Percentiles rank a stretch among this genome's conserved stretches.
phyloP scores from a whole-genome alignment of 2,888 invertebrate species.

The Drosophila koepferae region DNA sequence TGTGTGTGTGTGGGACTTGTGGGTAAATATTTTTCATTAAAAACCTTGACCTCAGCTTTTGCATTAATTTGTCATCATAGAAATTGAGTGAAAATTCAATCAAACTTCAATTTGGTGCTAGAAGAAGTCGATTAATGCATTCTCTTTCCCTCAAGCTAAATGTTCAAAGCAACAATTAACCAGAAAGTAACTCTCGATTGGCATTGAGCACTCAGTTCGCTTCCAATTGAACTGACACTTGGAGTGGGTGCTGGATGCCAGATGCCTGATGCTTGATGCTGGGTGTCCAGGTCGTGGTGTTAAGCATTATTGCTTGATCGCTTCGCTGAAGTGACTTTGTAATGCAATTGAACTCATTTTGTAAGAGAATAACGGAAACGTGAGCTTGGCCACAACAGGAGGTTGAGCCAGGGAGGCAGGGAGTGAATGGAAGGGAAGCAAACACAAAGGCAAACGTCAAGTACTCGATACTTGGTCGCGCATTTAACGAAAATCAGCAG shows the following conservation, averaged over 20 bases:
- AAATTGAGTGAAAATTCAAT: background rate
- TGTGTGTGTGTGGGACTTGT: background rate
- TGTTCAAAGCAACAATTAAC: constrained; percentile 39
- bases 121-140: background rate
- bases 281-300: constrained; percentile 34
- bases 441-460: constrained; percentile 57
- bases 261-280: background rate
- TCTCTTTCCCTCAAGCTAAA: constrained; percentile 3
- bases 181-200: constrained; percentile 36
- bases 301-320: constrained; percentile 58
- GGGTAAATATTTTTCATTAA: background rate
- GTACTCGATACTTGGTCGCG: constrained; percentile 45
- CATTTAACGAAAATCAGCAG: constrained; percentile 58
- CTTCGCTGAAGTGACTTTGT: constrained; percentile 65
- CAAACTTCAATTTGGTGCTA: background rate
- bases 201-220: constrained; percentile 25
- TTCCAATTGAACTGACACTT: constrained; percentile 16
- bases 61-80: background rate
- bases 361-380: constrained; percentile 21
- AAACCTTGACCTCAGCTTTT: background rate
- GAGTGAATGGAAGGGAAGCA: constrained; percentile 26
- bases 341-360: constrained; percentile 75
- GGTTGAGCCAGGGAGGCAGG: background rate
- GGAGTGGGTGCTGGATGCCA: background rate
- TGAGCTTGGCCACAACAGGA: constrained; percentile 12